These are phyloP conservation scores for Myocastor coypus DNA, from an alignment of 2,113 vertebrate species.

Conservation along the genomic window DNA sequence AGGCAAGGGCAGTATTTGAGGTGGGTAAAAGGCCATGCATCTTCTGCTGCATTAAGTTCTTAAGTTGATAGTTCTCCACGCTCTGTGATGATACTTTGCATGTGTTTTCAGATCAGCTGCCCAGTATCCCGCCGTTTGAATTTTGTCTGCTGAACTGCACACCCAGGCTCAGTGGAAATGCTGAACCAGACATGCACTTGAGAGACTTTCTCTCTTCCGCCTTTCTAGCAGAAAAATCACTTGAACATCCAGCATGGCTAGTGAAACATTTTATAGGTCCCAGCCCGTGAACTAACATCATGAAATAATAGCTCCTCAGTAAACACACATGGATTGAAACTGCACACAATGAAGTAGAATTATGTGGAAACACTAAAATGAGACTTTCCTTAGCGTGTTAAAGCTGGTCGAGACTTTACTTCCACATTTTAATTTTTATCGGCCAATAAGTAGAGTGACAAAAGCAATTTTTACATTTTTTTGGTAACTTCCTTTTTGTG, in stretches of 20 bases:
- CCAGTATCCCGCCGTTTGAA: neutral
- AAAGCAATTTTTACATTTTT: neutral
- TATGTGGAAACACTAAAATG: neutral
- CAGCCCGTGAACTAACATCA: neutral
- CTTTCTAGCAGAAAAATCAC: neutral
- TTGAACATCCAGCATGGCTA: neutral
- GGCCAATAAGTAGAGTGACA: neutral
- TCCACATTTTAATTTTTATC: constrained; percentile 3
- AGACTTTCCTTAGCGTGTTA: neutral
- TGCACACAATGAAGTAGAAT: neutral
- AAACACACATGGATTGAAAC: neutral
- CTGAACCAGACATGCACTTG: neutral
- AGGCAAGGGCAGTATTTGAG: neutral
- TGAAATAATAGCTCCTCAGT: neutral
- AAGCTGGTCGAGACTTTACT: neutral
- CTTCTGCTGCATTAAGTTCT: neutral
- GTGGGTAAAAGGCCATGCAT: neutral
- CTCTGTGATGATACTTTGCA: neutral
- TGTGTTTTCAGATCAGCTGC: neutral
- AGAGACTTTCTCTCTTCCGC: neutral
- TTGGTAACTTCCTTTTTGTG: constrained; percentile 18
- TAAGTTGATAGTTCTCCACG: neutral
- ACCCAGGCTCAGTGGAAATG: neutral
- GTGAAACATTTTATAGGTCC: neutral
- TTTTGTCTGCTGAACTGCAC: neutral